Base-by-base conservation (phyloP, 2,797 vertebrate genomes). In the Lepilemur septentrionalis region DNA sequence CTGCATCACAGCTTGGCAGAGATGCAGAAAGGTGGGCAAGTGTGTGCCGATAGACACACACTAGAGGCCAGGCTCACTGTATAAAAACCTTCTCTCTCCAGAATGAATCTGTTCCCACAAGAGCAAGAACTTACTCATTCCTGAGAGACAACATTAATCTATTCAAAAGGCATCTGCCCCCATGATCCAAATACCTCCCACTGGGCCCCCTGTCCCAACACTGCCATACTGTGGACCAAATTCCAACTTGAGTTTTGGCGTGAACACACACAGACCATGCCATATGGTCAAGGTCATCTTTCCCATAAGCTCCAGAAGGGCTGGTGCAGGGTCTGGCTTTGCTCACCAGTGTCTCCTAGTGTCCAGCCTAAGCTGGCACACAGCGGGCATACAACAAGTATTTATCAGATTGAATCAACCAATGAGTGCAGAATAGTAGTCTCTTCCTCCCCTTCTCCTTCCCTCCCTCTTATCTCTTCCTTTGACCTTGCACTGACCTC, bases 281-380 rank as follows among this genome's bases (percentile, higher is more conserved):
- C 46, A 50, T 75, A 10, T 35, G 35, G 17, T 46, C n/a, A 75
- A 35, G 41, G 38, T 48, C 28, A 5, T 63, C 67, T 32, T 38
- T 30, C 50, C 23, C 18, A 0, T 41, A 41, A 85, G 65, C 32
- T 83, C 70, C 38, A 5, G 30, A 25, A 79, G 72, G 59, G 72
- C 17, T n/a, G 23, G 1, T 5, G 7, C 7, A 43, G 8, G 10
- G 0, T 67, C 50, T n/a, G 5, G 2, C 28, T 59, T 46, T 30
- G 46, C 35, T 89, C 2, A 0, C 18, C 4, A 1, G 4, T 65
- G 18, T 91, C 55, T 80, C 63, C 76, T n/a, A 50, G n/a, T 11
- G 14, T 50, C 41, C 4, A 30, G 28, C 2, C 2, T 12, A n/a
- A 59, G 25, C 15, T 6, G n/a, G 89, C 35, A 46, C 43, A 4